Percentiles rank a stretch among this genome's conserved stretches.
These are phyloP conservation scores for Enteromius fasciolatus DNA, from an alignment of 2,797 vertebrate genomes.

Conservation along the genomic window DNA sequence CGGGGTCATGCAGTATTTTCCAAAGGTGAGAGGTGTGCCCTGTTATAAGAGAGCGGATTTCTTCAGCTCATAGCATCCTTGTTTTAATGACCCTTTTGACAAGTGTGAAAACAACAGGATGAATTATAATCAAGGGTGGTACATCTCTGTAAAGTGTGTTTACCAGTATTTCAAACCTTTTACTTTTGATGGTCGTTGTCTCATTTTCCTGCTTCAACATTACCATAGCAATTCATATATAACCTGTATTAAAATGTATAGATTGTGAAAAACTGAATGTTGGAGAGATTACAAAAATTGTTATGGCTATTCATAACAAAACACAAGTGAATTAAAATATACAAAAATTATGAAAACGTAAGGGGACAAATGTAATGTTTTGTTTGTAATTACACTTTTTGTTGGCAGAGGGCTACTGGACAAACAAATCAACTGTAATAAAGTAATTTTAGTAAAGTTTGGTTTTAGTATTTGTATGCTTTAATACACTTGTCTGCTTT, in stretches of 20 bases:
- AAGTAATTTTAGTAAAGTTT: constrained; percentile 98
- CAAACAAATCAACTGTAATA: constrained; percentile 99
- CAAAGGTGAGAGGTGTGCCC: constrained; percentile 16
- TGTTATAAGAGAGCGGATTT: constrained; percentile 23
- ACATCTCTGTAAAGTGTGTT: constrained; percentile 87
- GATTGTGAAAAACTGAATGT: constrained; percentile 96
- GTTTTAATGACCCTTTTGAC: constrained; percentile 47
- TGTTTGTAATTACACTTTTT: constrained; percentile 99
- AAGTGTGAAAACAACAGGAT: constrained; percentile 48
- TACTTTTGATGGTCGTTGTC: constrained; percentile 53
- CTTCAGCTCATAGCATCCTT: constrained; percentile 31
- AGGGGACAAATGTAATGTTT: constrained; percentile 97
- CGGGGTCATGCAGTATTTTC: constrained; percentile 21
- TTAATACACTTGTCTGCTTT: background rate
- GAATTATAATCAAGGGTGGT: constrained; percentile 55
- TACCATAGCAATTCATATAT: constrained; percentile 88
- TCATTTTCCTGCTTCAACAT: constrained; percentile 84
- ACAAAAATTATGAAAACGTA: constrained; percentile 74
- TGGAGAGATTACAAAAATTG: constrained; percentile 75
- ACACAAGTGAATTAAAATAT: constrained; percentile 77
- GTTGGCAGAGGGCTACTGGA: constrained; percentile 96
- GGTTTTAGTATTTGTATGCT: constrained; percentile 40
- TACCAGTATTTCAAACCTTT: constrained; percentile 88
- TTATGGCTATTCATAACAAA: constrained; percentile 68
- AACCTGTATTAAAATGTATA: constrained; percentile 99